Conservation (phyloP, 2,888 invertebrate genomes). For the Tromatobia lineatoria region DNA sequence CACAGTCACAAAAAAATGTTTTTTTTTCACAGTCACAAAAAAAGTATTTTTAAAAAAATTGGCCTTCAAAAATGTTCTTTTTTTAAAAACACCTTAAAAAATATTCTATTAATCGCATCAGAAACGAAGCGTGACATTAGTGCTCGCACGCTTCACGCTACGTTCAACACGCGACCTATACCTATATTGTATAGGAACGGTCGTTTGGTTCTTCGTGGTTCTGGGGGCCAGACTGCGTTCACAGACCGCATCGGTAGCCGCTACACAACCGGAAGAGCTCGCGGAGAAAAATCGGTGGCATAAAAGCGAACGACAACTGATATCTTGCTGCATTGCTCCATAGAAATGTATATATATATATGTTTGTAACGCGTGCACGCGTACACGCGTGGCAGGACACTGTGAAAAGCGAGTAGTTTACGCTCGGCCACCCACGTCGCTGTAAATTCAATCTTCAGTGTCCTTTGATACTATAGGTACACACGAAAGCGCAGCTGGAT, state of each 20-base stretch:
- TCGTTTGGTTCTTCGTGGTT: constrained; percentile 35
- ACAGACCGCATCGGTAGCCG: constrained; percentile 15
- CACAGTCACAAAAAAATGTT: not conserved
- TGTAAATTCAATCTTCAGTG: constrained; percentile 47
- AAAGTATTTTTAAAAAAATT: no score
- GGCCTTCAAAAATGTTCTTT: not conserved
- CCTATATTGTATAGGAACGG: not conserved
- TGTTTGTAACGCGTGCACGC: constrained; percentile 31
- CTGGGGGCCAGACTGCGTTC: constrained; percentile 22
- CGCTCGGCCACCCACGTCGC: constrained; percentile 60
- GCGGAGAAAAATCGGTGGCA: constrained; percentile 31
- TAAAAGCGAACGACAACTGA: constrained; percentile 26
- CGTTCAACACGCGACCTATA: constrained; percentile 12
- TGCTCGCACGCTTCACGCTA: constrained; percentile 33
- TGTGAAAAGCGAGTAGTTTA: constrained; percentile 47
- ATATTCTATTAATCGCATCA: constrained; percentile 33
- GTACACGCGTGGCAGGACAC: constrained; percentile 41
- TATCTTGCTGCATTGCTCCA: constrained; percentile 38
- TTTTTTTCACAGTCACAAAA: not conserved
- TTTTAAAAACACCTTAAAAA: constrained; percentile 39
- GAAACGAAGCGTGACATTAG: constrained; percentile 49
- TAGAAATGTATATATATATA: not conserved
- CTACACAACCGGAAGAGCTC: constrained; percentile 24
- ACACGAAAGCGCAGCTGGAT: constrained; percentile 6
- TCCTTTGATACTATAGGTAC: not conserved